phyloP scores from a whole-genome alignment of 1,140 invertebrate species.

The Campoletis sonorensis region DNA sequence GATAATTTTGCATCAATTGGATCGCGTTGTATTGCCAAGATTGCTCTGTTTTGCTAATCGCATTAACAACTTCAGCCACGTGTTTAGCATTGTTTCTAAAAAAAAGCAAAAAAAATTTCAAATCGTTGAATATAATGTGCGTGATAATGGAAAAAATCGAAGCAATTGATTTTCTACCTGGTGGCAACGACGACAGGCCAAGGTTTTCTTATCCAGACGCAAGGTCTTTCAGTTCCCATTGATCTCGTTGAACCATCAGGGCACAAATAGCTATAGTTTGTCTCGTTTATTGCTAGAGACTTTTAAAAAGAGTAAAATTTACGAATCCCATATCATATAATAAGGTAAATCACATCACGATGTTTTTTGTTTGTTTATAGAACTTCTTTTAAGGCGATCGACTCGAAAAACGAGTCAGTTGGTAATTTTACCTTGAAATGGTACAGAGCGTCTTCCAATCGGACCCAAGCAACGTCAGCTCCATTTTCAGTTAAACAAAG shows the following conservation, averaged over 20 bases:
- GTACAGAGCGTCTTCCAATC: constrained; percentile 79
- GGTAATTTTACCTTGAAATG: constrained; percentile 80
- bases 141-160: background rate
- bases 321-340: background rate
- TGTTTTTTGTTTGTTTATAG: no score
- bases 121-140: background rate
- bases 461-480: constrained; percentile 89
- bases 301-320: constrained; percentile 19
- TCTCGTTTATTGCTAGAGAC: constrained; percentile 37
- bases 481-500: constrained; percentile 85
- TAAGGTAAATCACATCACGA: background rate
- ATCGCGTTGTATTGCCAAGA: constrained; percentile 78
- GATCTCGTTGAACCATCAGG: constrained; percentile 85
- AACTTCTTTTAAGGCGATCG: no score
- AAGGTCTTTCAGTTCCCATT: constrained; percentile 79
- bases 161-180: constrained; percentile 71
- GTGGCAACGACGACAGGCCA: constrained; percentile 83
- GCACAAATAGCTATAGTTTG: constrained; percentile 85
- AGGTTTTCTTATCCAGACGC: constrained; percentile 87
- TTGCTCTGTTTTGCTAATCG: constrained; percentile 64
- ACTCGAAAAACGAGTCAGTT: background rate
- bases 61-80: constrained; percentile 76
- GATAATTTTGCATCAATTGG: constrained; percentile 77
- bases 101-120: constrained; percentile 46
- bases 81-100: constrained; percentile 78